A percentile compares a stretch with the other conserved stretches of the same genome.
phyloP scores from a whole-genome alignment of 2,888 invertebrate species.

The Mesodorylaimus sp. region DNA sequence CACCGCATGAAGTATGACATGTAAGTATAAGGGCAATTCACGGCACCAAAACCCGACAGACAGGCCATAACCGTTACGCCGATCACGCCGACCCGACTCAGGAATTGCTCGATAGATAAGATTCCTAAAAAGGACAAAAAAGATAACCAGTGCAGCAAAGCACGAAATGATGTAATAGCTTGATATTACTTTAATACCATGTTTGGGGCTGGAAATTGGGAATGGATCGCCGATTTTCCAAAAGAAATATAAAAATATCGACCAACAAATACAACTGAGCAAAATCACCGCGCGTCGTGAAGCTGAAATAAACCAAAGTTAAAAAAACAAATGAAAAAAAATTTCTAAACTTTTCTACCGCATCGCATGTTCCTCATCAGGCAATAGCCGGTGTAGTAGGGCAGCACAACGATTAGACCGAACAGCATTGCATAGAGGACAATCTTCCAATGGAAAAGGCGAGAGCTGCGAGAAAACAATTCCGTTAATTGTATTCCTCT shows the following conservation, averaged over 20 bases:
- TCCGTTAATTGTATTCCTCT: no score
- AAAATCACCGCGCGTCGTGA: conserved; percentile 55
- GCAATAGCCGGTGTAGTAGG: conserved; percentile 69
- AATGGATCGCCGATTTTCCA: conserved; percentile 99
- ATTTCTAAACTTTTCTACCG: conserved; percentile 26
- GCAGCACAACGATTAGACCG: conserved; percentile 83
- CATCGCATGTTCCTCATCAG: conserved; percentile 63
- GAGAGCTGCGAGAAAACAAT: conserved; percentile 45
- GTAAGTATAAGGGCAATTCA: conserved; percentile 94
- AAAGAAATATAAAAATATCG: conserved; percentile 77
- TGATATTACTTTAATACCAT: conserved; percentile 43
- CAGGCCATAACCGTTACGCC: conserved; percentile 98
- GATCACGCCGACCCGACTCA: conserved; percentile 90
- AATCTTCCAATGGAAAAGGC: conserved; percentile 84
- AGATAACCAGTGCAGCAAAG: neutral
- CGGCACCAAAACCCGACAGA: conserved; percentile 95
- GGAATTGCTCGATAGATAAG: conserved; percentile 58
- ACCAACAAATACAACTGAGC: conserved; percentile 64
- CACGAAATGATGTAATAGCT: neutral
- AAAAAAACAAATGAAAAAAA: neutral
- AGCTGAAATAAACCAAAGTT: conserved; percentile 39
- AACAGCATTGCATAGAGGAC: conserved; percentile 73
- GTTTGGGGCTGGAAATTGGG: conserved; percentile 83
- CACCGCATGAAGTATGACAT: conserved; percentile 43
- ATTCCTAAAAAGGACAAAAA: conserved; percentile 37